These are phyloP conservation scores for Dasypolia templi DNA, from an alignment of 2,888 invertebrate genomes.

Conservation along the genomic window DNA sequence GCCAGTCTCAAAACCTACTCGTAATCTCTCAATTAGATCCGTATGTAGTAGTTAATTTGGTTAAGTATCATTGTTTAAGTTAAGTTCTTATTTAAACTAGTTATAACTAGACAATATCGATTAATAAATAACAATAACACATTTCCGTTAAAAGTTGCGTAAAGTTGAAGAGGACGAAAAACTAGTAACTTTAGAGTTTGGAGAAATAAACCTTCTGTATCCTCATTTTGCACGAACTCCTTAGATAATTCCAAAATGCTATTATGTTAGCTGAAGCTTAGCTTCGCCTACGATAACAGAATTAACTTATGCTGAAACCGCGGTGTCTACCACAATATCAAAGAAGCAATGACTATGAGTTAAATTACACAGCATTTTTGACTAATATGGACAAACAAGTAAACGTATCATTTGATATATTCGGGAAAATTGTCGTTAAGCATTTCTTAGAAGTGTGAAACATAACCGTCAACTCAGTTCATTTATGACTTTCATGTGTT, in stretches of 20 bases:
- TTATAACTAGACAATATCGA: not conserved
- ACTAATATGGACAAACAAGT: not conserved
- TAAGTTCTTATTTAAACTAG: not conserved
- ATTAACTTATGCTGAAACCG: constrained; percentile 28
- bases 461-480: not conserved
- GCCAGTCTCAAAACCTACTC: too few relatives aligned
- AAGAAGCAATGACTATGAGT: not conserved
- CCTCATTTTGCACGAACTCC: not conserved
- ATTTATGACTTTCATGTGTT: not conserved
- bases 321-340: not conserved
- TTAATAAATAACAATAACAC: not conserved
- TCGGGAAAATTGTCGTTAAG: not conserved
- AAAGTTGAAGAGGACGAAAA: not conserved
- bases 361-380: not conserved
- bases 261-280: constrained; percentile 41
- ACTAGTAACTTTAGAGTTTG: not conserved
- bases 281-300: constrained; percentile 29
- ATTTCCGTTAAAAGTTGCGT: not conserved
- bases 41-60: too few relatives aligned
- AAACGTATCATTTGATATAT: not conserved
- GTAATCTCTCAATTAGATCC: too few relatives aligned
- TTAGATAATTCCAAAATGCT: constrained; percentile 36
- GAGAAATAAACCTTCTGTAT: constrained; percentile 1
- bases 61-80: not conserved
- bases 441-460: not conserved